Conservation (phyloP, 2,888 invertebrate genomes). For the Cactoblastis cactorum region DNA sequence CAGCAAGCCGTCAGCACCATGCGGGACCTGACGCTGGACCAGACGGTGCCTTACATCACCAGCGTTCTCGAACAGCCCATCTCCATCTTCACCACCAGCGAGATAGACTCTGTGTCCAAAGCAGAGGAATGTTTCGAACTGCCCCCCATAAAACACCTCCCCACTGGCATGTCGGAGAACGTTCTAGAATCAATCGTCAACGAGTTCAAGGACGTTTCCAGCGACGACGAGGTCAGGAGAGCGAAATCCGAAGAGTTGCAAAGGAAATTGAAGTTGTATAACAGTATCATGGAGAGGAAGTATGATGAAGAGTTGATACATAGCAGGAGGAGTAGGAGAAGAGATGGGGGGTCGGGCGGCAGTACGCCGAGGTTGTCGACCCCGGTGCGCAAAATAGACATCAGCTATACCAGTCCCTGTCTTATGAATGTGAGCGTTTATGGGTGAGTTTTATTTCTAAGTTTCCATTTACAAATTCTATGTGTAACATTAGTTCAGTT, state of each 20-base stretch:
- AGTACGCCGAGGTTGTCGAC: slow-evolving; percentile 47
- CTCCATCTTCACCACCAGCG: slow-evolving; percentile 54
- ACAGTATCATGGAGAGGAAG: slow-evolving; percentile 85
- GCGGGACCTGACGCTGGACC: slow-evolving; percentile 58
- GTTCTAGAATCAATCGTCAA: slow-evolving; percentile 67
- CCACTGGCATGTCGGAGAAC: slow-evolving; percentile 61
- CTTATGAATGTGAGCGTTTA: slow-evolving; percentile 54
- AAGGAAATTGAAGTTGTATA: slow-evolving; percentile 81
- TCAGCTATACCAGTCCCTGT: slow-evolving; percentile 56
- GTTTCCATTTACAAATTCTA: too few species aligned
- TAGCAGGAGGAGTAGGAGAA: slow-evolving; percentile 61
- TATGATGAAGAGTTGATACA: slow-evolving; percentile 84
- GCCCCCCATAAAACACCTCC: slow-evolving; percentile 78
- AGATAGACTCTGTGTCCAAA: slow-evolving; percentile 60
- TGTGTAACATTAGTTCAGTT: too few species aligned
- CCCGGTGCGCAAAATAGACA: slow-evolving; percentile 39
- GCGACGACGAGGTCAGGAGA: slow-evolving; percentile 52
- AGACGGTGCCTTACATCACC: slow-evolving; percentile 60
- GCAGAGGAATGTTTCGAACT: slow-evolving; percentile 89
- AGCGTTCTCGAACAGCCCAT: slow-evolving; percentile 65
- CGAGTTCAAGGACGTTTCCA: slow-evolving; percentile 58
- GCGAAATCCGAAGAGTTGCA: slow-evolving; percentile 53
- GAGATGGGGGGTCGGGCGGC: slow-evolving; percentile 43
- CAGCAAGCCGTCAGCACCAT: slow-evolving; percentile 70
- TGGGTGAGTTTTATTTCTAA: slow-evolving; percentile 32